Base-by-base conservation (phyloP, 2,888 invertebrate species). In the Callimorpha dominula region DNA sequence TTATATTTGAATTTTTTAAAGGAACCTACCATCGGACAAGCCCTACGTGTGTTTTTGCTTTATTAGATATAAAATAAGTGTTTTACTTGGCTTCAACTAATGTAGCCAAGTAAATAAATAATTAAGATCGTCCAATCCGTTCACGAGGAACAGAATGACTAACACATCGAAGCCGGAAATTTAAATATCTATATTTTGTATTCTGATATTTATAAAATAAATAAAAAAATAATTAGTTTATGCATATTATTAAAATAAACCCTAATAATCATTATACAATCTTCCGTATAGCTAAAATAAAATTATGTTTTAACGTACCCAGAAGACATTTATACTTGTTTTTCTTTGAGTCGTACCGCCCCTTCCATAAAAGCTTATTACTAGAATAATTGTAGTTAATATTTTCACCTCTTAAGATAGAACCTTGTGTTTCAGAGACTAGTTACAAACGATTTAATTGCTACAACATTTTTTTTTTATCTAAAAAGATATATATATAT, bases 1-100 rank as follows among this genome's bases (percentile, higher is more conserved):
- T 72, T 54, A 63, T 64, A 49, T 68, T 20, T n/a, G 40, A 63
- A 72, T 67, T 43, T 70, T 54, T 65, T 1, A 43, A 60, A 43
- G 11, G 5, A 9, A n/a, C n/a, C 20, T 40, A 15, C 40, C 40
- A 15, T 15, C 42, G 17, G 31, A 40, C 15, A 40, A 62, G 7
- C 7, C 7, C n/a, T 20, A n/a, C n/a, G 17, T 20, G 11, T 57
- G 57, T 20, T 57, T 57, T 20, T 54, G 54, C 17, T 20, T 20
- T 20, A 57, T 11, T 20, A n/a, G n/a, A n/a, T n/a, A 20, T 20
- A 57, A 57, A 57, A 31, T 31, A 31, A 31, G 31, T 31, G 31
- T 31, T 31, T 31, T 31, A 31, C 31, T 31, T 31, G 31, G 31
- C 31, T 31, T 31, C 31, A 31, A 31, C 1, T 31, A 2, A 31